Conservation (phyloP, 2,797 vertebrate genomes). For the Acestrorhynchus altus region DNA sequence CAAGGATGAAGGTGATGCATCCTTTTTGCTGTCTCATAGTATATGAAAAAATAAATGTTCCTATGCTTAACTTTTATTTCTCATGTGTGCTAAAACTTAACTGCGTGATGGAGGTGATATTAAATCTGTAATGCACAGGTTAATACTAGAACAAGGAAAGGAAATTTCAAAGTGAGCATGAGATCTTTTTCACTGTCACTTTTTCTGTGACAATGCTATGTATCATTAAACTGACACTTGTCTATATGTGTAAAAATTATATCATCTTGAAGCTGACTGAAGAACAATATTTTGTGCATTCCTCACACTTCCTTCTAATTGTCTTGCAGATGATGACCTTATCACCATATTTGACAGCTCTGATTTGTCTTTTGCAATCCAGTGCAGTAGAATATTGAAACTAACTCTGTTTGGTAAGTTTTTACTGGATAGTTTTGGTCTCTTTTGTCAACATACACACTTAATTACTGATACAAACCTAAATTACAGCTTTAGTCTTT, state of each 20-base stretch:
- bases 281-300: background rate
- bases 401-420: conserved; percentile 95
- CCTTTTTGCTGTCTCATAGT: background rate
- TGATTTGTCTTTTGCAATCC: conserved; percentile 98
- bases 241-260: too few relatives aligned
- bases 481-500: background rate
- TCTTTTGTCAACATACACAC: background rate
- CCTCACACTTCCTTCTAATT: background rate
- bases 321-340: conserved; percentile 90
- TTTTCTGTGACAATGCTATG: too few relatives aligned
- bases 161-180: too few relatives aligned
- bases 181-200: too few relatives aligned
- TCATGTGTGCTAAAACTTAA: background rate
- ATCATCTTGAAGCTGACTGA: too few relatives aligned
- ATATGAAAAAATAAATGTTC: background rate
- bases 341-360: conserved; percentile 99
- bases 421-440: conserved; percentile 52
- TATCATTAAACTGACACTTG: background rate
- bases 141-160: background rate
- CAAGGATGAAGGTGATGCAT: conserved; percentile 92
- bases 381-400: conserved; percentile 99
- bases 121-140: background rate
- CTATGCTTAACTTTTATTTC: too few relatives aligned
- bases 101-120: background rate
- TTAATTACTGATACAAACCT: too few relatives aligned